A percentile compares a stretch with the other conserved stretches of the same genome.
These are phyloP conservation scores for Micromesistius poutassou DNA, from an alignment of 2,797 vertebrate species.

Conservation along the genomic window DNA sequence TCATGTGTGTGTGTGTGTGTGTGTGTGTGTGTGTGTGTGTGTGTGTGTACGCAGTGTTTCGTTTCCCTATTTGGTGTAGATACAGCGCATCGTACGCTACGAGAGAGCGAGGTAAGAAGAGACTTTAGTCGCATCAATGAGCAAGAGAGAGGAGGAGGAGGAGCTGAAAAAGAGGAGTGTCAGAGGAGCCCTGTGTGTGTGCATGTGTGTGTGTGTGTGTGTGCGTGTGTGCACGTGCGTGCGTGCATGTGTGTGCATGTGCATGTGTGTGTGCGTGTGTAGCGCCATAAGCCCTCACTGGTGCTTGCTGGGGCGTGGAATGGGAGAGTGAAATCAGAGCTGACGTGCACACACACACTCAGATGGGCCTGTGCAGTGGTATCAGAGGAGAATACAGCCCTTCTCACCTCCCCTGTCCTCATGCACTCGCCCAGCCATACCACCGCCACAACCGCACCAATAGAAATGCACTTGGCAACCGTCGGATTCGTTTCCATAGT, in stretches of 20 bases:
- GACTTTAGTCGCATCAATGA: background rate
- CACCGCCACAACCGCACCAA: background rate
- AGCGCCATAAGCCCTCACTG: conserved; percentile 22
- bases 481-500: background rate
- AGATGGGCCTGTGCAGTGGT: conserved; percentile 24
- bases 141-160: background rate
- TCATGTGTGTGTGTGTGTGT: background rate
- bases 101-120: background rate
- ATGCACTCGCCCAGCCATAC: background rate
- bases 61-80: background rate
- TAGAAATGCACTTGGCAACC: background rate
- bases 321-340: conserved; percentile 46
- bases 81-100: background rate
- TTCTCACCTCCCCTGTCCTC: conserved; percentile 7
- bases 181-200: background rate
- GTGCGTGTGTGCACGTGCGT: background rate
- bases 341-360: conserved; percentile 32
- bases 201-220: background rate
- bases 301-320: conserved; percentile 24
- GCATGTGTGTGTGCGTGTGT: conserved; percentile 12
- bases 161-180: background rate
- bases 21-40: background rate
- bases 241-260: background rate
- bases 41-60: background rate
- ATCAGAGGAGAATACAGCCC: conserved; percentile 12